phyloP scores from a whole-genome alignment of 2,797 vertebrate genomes.

The Coracias cyanogaster region DNA sequence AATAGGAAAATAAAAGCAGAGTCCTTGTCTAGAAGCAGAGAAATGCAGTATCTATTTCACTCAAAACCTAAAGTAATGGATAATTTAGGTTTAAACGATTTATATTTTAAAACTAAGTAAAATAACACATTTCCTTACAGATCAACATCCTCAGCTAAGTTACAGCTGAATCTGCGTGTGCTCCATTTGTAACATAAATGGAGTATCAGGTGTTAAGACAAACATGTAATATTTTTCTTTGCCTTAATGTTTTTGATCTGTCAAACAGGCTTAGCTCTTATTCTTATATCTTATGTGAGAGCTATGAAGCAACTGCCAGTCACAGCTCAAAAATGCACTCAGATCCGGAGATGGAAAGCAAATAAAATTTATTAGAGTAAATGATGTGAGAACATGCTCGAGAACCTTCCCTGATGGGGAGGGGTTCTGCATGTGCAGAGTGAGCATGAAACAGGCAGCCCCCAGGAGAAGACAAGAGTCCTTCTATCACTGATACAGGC shows the following conservation, averaged over 20 bases:
- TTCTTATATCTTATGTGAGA: not conserved
- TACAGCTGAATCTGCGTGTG: not conserved
- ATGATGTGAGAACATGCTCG: constrained; percentile 4
- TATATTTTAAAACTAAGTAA: not conserved
- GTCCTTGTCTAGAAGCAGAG: not conserved
- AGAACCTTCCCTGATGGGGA: not conserved
- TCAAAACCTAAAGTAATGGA: not conserved
- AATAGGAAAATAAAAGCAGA: not conserved
- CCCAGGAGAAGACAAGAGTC: not conserved
- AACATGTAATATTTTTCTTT: not conserved
- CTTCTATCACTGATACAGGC: not conserved
- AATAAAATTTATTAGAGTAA: not conserved
- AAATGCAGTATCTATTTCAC: not conserved
- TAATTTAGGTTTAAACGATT: not conserved
- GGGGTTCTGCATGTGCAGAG: not conserved
- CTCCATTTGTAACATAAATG: not conserved
- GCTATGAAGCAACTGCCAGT: not conserved
- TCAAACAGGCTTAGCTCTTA: not conserved
- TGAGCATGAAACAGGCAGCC: not conserved
- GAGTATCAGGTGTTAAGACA: not conserved
- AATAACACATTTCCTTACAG: not conserved
- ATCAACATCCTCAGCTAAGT: not conserved
- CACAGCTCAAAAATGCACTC: constrained; percentile 6
- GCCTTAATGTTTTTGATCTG: not conserved
- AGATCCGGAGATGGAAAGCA: not conserved